phyloP scores from a whole-genome alignment of 2,113 vertebrate species.

The Trematocara stigmaticum region DNA sequence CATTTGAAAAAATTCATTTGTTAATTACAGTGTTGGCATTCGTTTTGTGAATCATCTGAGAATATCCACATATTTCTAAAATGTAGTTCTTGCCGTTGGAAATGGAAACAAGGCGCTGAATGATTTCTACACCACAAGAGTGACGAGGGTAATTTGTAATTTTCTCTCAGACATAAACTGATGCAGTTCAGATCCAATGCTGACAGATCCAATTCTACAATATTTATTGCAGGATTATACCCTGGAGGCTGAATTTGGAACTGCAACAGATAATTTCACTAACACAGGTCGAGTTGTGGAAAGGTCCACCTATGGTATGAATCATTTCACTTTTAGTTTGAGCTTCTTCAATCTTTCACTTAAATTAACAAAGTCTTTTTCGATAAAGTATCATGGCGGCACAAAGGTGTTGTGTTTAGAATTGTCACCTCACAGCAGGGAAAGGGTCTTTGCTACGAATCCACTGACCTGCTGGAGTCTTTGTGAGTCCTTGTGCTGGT shows the following conservation, averaged over 20 bases:
- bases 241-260: conserved; percentile 84
- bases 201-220: not conserved
- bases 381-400: not conserved
- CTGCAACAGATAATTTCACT: conserved; percentile 85
- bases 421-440: not conserved
- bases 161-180: not conserved
- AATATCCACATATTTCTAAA: not conserved
- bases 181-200: not conserved
- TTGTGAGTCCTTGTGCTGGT: not conserved
- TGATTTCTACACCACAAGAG: conserved; percentile 72
- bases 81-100: conserved; percentile 83
- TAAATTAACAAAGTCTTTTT: not conserved
- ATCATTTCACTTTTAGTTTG: not conserved
- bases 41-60: not conserved
- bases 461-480: not conserved
- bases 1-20: not conserved
- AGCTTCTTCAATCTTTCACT: not conserved
- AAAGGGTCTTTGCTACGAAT: not conserved
- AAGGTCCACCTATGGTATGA: conserved; percentile 84
- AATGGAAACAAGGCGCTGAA: conserved; percentile 74
- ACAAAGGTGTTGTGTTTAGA: not conserved
- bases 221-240: conserved; percentile 81
- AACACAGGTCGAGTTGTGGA: conserved; percentile 81
- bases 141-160: conserved; percentile 78
- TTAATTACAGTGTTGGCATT: not conserved